phyloP scores from a whole-genome alignment of 1,140 invertebrate genomes.

The Cydia splendana region DNA sequence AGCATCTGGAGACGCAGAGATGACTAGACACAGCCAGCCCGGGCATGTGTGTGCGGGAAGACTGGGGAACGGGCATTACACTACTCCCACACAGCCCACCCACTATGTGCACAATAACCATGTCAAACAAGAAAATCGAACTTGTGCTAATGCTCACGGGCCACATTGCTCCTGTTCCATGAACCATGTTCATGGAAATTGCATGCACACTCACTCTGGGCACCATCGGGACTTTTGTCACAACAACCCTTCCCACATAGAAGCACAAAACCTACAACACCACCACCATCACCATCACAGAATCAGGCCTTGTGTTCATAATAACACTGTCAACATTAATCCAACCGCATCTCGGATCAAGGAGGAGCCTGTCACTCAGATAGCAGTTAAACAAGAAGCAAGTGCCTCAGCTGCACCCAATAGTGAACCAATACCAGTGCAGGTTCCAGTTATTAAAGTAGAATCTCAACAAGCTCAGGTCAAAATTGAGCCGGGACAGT shows the following conservation, averaged over 20 bases:
- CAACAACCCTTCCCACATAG: conserved; percentile 40
- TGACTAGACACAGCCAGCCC: background rate
- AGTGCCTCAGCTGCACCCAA: conserved; percentile 33
- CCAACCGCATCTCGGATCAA: conserved; percentile 51
- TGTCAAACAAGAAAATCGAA: conserved; percentile 49
- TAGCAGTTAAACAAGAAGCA: conserved; percentile 51
- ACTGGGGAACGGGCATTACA: conserved; percentile 26
- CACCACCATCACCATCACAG: conserved; percentile 52
- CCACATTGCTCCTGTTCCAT: conserved; percentile 43
- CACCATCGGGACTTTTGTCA: conserved; percentile 43
- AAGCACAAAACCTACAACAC: conserved; percentile 39
- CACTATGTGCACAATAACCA: conserved; percentile 38
- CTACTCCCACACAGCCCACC: conserved; percentile 23
- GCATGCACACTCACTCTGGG: conserved; percentile 19
- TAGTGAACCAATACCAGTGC: conserved; percentile 23
- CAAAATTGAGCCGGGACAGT: conserved; percentile 46
- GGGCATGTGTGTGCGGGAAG: conserved; percentile 30
- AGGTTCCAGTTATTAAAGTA: conserved; percentile 43
- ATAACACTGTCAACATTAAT: conserved; percentile 38
- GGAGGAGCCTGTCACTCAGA: conserved; percentile 53
- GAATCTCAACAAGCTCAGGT: conserved; percentile 38
- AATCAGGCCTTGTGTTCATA: conserved; percentile 39
- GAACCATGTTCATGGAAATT: conserved; percentile 39
- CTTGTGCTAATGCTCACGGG: conserved; percentile 33
- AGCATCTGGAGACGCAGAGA: conserved; percentile 33